Evolutionary conservation across 2,797 vertebrate genomes (phyloP), one percentile per base, ranked within the genome.

Genomic region (Prionace glauca): DNA sequence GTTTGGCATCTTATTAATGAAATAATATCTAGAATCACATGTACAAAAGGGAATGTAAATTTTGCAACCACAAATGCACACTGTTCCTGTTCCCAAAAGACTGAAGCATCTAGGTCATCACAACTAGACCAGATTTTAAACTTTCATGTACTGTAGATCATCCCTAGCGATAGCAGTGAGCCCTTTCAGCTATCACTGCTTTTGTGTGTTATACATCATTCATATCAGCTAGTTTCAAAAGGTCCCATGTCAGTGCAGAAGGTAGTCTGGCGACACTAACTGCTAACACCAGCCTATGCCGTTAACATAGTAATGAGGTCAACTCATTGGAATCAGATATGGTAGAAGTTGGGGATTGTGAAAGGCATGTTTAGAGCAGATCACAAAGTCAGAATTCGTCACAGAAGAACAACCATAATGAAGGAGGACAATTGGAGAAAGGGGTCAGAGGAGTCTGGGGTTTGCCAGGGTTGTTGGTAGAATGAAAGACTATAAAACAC

Each of bases 201-300:
- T 45, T 65, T 92, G 24, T n/a, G 7, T 24, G 90, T 69, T 69
- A 90, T 90, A 62, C 87, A 90, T 90, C 87, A 90, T 90, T 90
- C 56, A 90, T 90, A 69, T 92, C 90, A 92, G 62, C 9, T 41
- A 92, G 90, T 69, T 92, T 92, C n/a, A 92, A 69, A 69, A 22
- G 65, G 65, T 36, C 62, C 20, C 62, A 24, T 69, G 65, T 67
- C 90, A 92, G 18, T 9, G n/a, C 90, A 92, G 18, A 69, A 92
- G 62, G n/a, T 67, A 92, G 62, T n/a, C 62, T 92, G 20, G n/a
- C 65, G 67, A 92, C 90, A 69, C 62, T 41, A 92, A 69, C 62
- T 69, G 62, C 65, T 67, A 41, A 41, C 62, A 92, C n/a, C n/a
- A 41, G 62, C 20, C 62, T 36, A 69, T 41, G 90, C 90, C 41